phyloP scores from a whole-genome alignment of 1,140 invertebrate species.

The Arctopsyche grandis region DNA sequence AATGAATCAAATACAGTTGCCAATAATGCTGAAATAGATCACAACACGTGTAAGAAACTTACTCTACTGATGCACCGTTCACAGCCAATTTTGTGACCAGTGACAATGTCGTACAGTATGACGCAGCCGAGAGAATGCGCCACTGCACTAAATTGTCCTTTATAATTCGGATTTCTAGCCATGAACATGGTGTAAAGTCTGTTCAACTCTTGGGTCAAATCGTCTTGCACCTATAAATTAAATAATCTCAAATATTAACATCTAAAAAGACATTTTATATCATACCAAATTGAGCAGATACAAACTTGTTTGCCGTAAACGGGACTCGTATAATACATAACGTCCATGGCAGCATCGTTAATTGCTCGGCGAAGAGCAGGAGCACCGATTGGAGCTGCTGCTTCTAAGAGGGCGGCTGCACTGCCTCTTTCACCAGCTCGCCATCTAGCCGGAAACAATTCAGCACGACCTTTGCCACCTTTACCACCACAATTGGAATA shows the following conservation, averaged over 20 bases:
- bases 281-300: too few relatives aligned
- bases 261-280: neutral
- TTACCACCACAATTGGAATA: constrained; percentile 33
- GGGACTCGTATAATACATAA: constrained; percentile 85
- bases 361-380: constrained; percentile 73
- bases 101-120: constrained; percentile 83
- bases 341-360: constrained; percentile 83
- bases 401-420: constrained; percentile 64
- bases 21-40: constrained; percentile 5
- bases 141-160: constrained; percentile 79
- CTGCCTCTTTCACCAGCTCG: constrained; percentile 43
- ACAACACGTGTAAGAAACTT: constrained; percentile 60
- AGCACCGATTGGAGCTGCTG: constrained; percentile 76
- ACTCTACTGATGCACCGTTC: constrained; percentile 46
- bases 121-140: constrained; percentile 86
- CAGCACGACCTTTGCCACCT: constrained; percentile 40
- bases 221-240: constrained; percentile 67
- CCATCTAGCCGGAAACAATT: constrained; percentile 52
- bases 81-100: constrained; percentile 61
- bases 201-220: constrained; percentile 76
- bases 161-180: constrained; percentile 75
- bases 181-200: constrained; percentile 78
- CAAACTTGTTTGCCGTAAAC: constrained; percentile 77
- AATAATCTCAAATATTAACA: neutral
- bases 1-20: neutral